These are phyloP conservation scores for Oncorhynchus kisutch DNA, from an alignment of 2,113 vertebrate species.

Conservation along the genomic window DNA sequence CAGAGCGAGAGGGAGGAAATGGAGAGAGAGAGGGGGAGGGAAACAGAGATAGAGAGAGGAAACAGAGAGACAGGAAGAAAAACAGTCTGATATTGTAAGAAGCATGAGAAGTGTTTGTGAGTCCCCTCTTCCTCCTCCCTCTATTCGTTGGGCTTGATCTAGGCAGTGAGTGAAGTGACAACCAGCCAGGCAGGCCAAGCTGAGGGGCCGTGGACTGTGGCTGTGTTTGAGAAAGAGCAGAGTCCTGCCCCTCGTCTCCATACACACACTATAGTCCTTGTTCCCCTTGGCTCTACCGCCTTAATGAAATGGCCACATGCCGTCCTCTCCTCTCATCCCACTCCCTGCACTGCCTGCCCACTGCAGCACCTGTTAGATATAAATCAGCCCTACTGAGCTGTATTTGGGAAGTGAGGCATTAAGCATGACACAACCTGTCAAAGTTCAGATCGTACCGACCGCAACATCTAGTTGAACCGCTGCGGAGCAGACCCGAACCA, in stretches of 20 bases:
- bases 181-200: slow-evolving; percentile 21
- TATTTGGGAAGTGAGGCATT: slow-evolving; percentile 81
- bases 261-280: slow-evolving; percentile 62
- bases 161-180: slow-evolving; percentile 39
- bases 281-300: slow-evolving; percentile 48
- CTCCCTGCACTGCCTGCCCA: slow-evolving; percentile 53
- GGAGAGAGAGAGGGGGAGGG: background rate
- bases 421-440: slow-evolving; percentile 77
- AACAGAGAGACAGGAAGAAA: slow-evolving; percentile 3
- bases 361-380: slow-evolving; percentile 80
- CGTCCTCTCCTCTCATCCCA: slow-evolving; percentile 11
- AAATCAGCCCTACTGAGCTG: slow-evolving; percentile 76
- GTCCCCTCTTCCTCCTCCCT: slow-evolving; percentile 39
- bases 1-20: background rate
- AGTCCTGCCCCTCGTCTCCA: slow-evolving; percentile 36
- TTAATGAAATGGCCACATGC: slow-evolving; percentile 69
- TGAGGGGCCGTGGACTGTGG: slow-evolving; percentile 27
- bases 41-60: background rate
- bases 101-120: slow-evolving; percentile 46
- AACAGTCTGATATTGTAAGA: slow-evolving; percentile 53
- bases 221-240: slow-evolving; percentile 69
- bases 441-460: slow-evolving; percentile 73
- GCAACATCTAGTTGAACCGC: slow-evolving; percentile 74
- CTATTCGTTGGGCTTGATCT: background rate
- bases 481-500: slow-evolving; percentile 62